Evolutionary conservation across 2,797 vertebrate genomes (phyloP).

Genomic region (Phoeniculus purpureus): DNA sequence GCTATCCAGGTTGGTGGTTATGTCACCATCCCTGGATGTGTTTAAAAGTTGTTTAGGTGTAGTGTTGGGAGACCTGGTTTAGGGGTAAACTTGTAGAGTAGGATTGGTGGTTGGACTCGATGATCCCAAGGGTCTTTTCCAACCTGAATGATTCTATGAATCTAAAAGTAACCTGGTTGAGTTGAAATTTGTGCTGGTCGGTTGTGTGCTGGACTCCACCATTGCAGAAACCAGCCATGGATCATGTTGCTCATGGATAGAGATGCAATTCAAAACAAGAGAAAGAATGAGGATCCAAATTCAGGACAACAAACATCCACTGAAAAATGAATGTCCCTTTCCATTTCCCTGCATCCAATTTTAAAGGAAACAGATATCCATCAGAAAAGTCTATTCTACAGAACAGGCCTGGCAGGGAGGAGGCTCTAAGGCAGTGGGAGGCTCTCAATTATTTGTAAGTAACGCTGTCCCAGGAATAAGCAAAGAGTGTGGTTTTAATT

Average conservation of each 20-base stretch:
- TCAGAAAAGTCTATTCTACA: conserved; percentile 26
- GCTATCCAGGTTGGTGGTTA: too few species aligned
- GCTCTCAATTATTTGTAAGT: conserved; percentile 62
- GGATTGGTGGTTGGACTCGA: too few species aligned
- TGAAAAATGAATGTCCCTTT: conserved; percentile 41
- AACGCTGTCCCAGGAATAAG: conserved; percentile 57
- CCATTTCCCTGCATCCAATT: neutral
- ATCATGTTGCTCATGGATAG: neutral
- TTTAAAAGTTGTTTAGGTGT: too few species aligned
- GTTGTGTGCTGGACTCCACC: neutral
- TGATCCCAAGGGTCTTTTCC: too few species aligned
- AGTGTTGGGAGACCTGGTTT: too few species aligned
- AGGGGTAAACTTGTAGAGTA: too few species aligned
- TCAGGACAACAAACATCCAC: neutral
- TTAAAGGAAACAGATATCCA: conserved; percentile 31
- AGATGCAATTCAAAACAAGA: neutral
- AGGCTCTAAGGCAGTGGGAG: conserved; percentile 18
- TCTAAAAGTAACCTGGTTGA: neutral
- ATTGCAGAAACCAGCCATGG: neutral
- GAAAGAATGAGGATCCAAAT: conserved; percentile 21
- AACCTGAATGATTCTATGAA: neutral
- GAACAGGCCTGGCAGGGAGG: neutral
- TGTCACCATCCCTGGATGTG: too few species aligned
- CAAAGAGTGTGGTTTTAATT: conserved; percentile 82
- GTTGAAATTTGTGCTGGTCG: neutral